A percentile compares a stretch with the other conserved stretches of the same genome.
Evolutionary conservation across 2,113 vertebrate species (phyloP).

Genomic region (Mirza zaza): DNA sequence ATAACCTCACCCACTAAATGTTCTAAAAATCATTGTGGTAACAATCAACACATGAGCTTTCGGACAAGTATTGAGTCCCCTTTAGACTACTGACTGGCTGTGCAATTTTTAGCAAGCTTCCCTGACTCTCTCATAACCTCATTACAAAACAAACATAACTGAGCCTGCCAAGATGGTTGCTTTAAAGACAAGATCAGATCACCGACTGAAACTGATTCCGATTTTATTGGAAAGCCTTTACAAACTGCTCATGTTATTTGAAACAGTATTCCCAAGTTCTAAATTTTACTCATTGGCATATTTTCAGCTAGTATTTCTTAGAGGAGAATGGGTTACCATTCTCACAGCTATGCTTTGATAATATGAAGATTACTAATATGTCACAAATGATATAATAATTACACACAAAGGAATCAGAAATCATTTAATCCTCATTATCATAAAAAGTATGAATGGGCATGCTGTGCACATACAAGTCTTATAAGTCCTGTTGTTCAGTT

Average conservation of each 20-base stretch:
- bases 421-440: slow-evolving; percentile 38
- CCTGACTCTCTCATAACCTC: background rate
- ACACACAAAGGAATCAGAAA: background rate
- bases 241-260: background rate
- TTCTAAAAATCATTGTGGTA: background rate
- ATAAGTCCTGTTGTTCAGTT: background rate
- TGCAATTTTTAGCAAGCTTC: background rate
- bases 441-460: background rate
- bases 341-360: background rate
- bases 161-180: background rate
- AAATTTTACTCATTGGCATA: background rate
- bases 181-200: slow-evolving; percentile 9
- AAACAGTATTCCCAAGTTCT: slow-evolving; percentile 19
- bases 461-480: background rate
- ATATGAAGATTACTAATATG: slow-evolving; percentile 2
- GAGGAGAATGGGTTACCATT: background rate
- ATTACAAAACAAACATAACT: background rate
- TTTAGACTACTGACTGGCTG: background rate
- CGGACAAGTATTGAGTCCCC: background rate
- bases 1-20: background rate
- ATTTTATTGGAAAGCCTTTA: slow-evolving; percentile 20
- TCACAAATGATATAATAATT: slow-evolving; percentile 35
- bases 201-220: background rate
- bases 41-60: background rate
- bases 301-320: slow-evolving; percentile 17